Conservation (phyloP, 1,140 invertebrate genomes). For the Maniola jurtina region DNA sequence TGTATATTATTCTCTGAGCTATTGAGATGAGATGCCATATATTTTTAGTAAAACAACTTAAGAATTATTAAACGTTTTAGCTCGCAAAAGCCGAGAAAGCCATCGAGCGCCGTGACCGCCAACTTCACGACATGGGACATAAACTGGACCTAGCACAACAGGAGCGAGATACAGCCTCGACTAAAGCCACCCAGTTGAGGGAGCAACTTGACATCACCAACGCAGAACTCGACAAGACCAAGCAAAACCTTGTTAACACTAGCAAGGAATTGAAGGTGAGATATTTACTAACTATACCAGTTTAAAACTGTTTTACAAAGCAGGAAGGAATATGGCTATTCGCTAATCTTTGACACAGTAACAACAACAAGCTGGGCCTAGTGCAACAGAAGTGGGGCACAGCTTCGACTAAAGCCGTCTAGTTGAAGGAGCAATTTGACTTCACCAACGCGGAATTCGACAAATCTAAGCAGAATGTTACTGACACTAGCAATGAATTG, state of each 20-base stretch:
- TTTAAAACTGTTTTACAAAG: too few relatives aligned
- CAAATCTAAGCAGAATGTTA: conserved; percentile 47
- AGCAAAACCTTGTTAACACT: conserved; percentile 46
- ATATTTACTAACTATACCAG: too few relatives aligned
- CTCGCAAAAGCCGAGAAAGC: conserved; percentile 57
- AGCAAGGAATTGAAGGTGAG: conserved; percentile 58
- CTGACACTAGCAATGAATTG: conserved; percentile 50
- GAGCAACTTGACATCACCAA: conserved; percentile 54
- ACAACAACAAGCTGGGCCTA: conserved; percentile 45
- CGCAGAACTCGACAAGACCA: conserved; percentile 52
- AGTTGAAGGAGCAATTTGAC: conserved; percentile 58
- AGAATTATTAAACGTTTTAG: conserved; percentile 28
- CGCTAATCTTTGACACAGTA: too few relatives aligned
- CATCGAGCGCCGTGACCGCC: conserved; percentile 65
- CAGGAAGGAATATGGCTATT: too few relatives aligned
- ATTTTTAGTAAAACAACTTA: too few relatives aligned
- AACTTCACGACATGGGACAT: conserved; percentile 53
- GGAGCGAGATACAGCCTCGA: conserved; percentile 57
- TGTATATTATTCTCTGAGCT: too few relatives aligned
- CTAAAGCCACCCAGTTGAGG: conserved; percentile 57
- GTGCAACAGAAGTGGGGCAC: conserved; percentile 58
- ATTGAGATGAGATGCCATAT: too few relatives aligned
- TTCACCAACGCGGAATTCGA: conserved; percentile 49
- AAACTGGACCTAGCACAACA: conserved; percentile 48
- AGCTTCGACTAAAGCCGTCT: conserved; percentile 51